phyloP scores from a whole-genome alignment of 2,113 vertebrate genomes.

The Myrmecophaga tridactyla region DNA sequence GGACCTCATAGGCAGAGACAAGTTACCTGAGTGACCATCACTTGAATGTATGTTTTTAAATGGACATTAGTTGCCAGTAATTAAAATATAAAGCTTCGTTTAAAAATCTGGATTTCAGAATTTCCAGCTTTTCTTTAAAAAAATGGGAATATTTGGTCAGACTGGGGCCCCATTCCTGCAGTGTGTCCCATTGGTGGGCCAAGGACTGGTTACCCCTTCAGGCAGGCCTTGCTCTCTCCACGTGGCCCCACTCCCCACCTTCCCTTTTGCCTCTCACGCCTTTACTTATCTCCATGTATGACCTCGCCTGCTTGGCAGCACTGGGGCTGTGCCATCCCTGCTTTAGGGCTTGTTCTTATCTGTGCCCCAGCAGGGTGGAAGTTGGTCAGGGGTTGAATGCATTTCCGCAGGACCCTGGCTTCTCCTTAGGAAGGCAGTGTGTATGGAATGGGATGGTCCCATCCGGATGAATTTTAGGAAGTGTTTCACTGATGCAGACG shows the following conservation, averaged over 20 bases:
- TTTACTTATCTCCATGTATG: fast-evolving
- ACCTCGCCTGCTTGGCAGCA: background rate
- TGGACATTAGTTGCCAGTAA: background rate
- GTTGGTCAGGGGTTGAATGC: no score
- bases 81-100: background rate
- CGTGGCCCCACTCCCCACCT: background rate
- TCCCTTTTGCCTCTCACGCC: background rate
- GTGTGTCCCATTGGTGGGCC: background rate
- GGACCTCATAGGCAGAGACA: background rate
- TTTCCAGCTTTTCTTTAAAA: background rate
- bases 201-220: background rate
- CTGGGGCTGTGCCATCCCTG: background rate
- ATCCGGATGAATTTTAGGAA: background rate
- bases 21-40: background rate
- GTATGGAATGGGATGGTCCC: background rate
- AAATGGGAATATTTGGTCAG: background rate
- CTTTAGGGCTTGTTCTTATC: background rate
- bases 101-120: background rate
- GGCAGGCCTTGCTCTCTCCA: background rate
- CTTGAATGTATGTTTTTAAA: background rate
- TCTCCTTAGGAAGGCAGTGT: background rate
- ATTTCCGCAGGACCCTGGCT: background rate
- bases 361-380: background rate
- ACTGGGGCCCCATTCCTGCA: fast-evolving
- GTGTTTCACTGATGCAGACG: background rate